phyloP scores from a whole-genome alignment of 2,888 invertebrate genomes.

The Vandiemenella viatica region DNA sequence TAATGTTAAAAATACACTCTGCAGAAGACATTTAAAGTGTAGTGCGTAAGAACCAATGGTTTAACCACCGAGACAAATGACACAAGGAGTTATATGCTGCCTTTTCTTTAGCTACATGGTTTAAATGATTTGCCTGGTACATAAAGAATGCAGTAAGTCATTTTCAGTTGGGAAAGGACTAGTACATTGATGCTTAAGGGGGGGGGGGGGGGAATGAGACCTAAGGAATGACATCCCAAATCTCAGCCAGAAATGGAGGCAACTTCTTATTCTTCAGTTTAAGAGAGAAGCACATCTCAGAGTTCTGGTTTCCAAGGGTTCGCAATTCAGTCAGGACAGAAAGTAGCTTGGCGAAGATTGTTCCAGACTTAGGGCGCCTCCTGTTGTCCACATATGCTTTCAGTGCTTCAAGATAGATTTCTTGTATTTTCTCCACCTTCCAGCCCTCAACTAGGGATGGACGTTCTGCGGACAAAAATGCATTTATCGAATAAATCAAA shows the following conservation, averaged over 20 bases:
- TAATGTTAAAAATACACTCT: too few relatives aligned
- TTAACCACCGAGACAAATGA: too few relatives aligned
- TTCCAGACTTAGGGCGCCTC: conserved; percentile 59
- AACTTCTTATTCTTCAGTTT: conserved; percentile 91
- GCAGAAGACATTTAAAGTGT: too few relatives aligned
- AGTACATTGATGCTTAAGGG: background rate
- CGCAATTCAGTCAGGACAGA: conserved; percentile 86
- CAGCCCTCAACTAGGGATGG: conserved; percentile 77
- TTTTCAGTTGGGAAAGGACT: too few relatives aligned
- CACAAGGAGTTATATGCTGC: too few relatives aligned
- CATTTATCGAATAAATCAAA: too few relatives aligned
- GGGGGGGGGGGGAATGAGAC: conserved; percentile 22
- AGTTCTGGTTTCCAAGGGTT: conserved; percentile 91
- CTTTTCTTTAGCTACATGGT: too few relatives aligned
- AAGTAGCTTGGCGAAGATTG: conserved; percentile 79
- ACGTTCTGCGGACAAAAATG: conserved; percentile 54
- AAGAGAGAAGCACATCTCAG: conserved; percentile 92
- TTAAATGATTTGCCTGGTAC: too few relatives aligned
- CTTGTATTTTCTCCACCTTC: conserved; percentile 92
- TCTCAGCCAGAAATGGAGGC: conserved; percentile 91
- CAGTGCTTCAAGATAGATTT: conserved; percentile 85
- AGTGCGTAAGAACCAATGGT: too few relatives aligned
- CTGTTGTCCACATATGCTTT: conserved; percentile 83
- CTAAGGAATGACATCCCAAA: conserved; percentile 70
- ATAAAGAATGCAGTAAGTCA: too few relatives aligned